These are phyloP conservation scores for Electrona antarctica DNA, from an alignment of 2,113 vertebrate genomes.

Conservation along the genomic window DNA sequence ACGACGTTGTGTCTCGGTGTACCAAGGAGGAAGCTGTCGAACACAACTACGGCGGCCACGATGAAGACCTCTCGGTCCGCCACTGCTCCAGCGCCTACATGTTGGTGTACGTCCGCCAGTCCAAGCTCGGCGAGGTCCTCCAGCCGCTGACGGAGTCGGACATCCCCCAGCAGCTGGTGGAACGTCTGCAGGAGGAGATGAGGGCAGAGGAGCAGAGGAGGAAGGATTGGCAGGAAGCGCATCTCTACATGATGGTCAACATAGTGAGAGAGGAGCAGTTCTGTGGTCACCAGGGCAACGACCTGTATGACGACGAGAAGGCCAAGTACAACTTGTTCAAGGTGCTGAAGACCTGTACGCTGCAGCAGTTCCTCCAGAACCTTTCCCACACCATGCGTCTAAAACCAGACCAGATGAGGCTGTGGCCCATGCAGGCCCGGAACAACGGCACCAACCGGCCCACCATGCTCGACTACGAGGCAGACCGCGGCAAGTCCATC, in stretches of 20 bases:
- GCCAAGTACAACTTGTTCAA: constrained; percentile 99
- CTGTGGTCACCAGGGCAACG: constrained; percentile 98
- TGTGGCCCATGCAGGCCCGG: constrained; percentile 99
- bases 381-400: constrained; percentile 99
- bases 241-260: constrained; percentile 99
- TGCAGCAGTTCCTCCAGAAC: constrained; percentile 97
- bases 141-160: constrained; percentile 95
- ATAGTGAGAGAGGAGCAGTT: constrained; percentile 99
- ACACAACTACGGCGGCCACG: constrained; percentile 97
- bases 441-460: constrained; percentile 98
- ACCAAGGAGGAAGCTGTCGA: constrained; percentile 99
- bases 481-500: constrained; percentile 98
- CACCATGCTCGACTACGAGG: constrained; percentile 98
- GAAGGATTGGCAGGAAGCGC: constrained; percentile 97
- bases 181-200: constrained; percentile 98
- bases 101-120: constrained; percentile 98
- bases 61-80: constrained; percentile 95
- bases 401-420: constrained; percentile 97
- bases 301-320: constrained; percentile 99
- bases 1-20: constrained; percentile 96
- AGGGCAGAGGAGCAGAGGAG: constrained; percentile 97
- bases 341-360: constrained; percentile 95
- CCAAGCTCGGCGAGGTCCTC: constrained; percentile 94
- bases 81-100: constrained; percentile 99
- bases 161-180: constrained; percentile 97